Percentiles rank a stretch among this genome's conserved stretches.
Evolutionary conservation across 2,888 invertebrate genomes (phyloP).

Genomic region (Hydropsyche betteni): DNA sequence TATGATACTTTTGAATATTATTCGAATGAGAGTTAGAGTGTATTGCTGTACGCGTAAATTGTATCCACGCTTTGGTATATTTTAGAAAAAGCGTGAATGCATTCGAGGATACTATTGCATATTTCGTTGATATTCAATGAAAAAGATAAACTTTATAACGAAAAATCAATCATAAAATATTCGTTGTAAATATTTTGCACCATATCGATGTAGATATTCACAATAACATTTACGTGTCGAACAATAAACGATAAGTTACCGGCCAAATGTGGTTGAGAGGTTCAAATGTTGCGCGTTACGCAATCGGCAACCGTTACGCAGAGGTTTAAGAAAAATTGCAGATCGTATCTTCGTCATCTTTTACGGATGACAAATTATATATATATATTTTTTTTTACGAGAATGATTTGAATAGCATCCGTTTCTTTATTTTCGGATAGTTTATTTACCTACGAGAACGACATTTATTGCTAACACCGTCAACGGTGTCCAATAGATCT

Average conservation of each 20-base stretch:
- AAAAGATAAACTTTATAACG: too few species aligned
- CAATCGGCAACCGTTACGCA: constrained; percentile 12
- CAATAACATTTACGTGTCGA: too few species aligned
- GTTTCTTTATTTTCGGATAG: neutral
- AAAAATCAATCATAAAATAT: too few species aligned
- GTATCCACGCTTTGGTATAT: too few species aligned
- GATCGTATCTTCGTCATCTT: neutral
- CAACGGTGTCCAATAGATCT: neutral
- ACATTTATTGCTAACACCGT: constrained; percentile 3
- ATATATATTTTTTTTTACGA: neutral
- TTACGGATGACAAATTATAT: constrained; percentile 2
- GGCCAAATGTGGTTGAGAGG: neutral
- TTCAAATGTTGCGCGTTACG: constrained; percentile 13
- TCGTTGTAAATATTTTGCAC: too few species aligned
- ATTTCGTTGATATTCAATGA: too few species aligned
- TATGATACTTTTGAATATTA: constrained; percentile 23
- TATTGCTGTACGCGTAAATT: too few species aligned
- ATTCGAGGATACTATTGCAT: too few species aligned
- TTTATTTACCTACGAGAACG: neutral
- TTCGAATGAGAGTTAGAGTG: too few species aligned
- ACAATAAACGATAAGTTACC: neutral
- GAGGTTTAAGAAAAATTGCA: neutral
- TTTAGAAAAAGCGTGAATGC: too few species aligned
- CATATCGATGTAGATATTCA: too few species aligned
- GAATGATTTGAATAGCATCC: neutral